phyloP scores from a whole-genome alignment of 2,113 vertebrate genomes.

The Saguinus midas region DNA sequence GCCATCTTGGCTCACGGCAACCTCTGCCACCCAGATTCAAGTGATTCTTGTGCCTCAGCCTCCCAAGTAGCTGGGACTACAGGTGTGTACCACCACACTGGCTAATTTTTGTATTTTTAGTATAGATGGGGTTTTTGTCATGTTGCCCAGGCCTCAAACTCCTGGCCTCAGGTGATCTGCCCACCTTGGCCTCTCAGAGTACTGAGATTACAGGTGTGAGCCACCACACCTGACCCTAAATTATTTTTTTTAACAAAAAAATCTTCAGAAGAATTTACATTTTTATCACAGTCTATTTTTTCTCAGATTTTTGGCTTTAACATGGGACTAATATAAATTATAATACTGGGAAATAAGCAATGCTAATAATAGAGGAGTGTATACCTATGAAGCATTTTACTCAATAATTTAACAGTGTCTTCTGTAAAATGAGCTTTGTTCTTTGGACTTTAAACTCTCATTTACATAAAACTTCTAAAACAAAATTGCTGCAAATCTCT shows the following conservation, averaged over 20 bases:
- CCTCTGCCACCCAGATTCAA: too few relatives aligned
- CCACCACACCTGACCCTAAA: too few relatives aligned
- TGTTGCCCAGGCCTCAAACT: too few relatives aligned
- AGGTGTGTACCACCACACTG: too few relatives aligned
- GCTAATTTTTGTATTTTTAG: too few relatives aligned
- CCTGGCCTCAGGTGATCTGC: too few relatives aligned
- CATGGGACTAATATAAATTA: neutral
- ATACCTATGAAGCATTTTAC: neutral
- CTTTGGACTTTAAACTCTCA: neutral
- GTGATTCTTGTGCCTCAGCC: too few relatives aligned
- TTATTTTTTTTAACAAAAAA: neutral
- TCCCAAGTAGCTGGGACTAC: too few relatives aligned
- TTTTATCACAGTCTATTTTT: neutral
- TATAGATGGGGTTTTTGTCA: too few relatives aligned
- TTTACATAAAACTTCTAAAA: conserved; percentile 13
- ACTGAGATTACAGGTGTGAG: too few relatives aligned
- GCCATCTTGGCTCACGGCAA: too few relatives aligned
- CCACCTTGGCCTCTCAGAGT: too few relatives aligned
- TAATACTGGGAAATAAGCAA: neutral
- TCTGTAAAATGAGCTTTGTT: neutral
- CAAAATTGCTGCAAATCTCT: neutral
- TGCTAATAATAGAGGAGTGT: neutral
- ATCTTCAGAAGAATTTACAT: neutral
- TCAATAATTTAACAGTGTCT: neutral
- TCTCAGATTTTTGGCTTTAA: neutral